These are phyloP conservation scores for Cantharis rustica DNA, from an alignment of 2,888 invertebrate species.

Conservation along the genomic window DNA sequence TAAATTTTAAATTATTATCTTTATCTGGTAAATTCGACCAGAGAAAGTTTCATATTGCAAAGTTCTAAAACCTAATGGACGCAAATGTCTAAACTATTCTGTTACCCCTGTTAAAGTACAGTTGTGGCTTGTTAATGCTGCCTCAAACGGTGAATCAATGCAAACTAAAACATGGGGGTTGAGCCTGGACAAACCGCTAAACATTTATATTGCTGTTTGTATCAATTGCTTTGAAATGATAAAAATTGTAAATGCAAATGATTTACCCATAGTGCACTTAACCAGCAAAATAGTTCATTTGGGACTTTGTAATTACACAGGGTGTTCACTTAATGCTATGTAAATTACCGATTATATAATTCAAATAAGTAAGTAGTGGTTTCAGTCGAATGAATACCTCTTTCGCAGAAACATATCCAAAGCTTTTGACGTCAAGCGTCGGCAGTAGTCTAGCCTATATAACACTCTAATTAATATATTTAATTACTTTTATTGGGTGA, in stretches of 20 bases:
- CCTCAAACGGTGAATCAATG: constrained; percentile 19
- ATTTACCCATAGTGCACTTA: background rate
- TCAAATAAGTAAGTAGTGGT: too few species aligned
- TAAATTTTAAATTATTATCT: background rate
- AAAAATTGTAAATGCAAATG: background rate
- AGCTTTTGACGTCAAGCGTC: too few species aligned
- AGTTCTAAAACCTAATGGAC: constrained; percentile 24
- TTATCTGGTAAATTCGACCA: background rate
- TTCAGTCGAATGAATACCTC: too few species aligned
- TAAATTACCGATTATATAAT: too few species aligned
- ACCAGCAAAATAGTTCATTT: background rate
- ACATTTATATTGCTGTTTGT: constrained; percentile 27
- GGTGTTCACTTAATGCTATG: background rate
- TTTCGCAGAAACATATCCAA: too few species aligned
- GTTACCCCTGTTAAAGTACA: constrained; percentile 15
- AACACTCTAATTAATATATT: too few species aligned
- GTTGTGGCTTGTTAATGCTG: constrained; percentile 21
- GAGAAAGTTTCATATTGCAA: background rate
- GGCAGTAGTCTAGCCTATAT: too few species aligned
- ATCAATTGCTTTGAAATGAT: background rate
- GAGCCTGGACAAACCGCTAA: constrained; percentile 16
- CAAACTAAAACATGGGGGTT: constrained; percentile 15
- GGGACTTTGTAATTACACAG: background rate
- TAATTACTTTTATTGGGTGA: too few species aligned
- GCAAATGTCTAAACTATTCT: constrained; percentile 28